Conservation (phyloP, 1,140 invertebrate genomes). For the Caenorhabditis tropicalis region DNA sequence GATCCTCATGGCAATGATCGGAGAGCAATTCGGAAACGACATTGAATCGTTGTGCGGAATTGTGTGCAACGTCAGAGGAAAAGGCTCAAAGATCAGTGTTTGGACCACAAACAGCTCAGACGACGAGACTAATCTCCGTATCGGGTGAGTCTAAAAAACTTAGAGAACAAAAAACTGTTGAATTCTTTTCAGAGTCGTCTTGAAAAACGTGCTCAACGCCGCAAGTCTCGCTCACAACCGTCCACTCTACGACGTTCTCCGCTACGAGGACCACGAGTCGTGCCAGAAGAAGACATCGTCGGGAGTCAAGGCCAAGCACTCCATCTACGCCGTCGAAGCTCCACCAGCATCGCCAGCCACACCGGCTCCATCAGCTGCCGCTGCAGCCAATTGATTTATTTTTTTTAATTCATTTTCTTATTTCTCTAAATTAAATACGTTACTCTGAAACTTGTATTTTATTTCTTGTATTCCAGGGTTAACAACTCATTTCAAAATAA, state of each 20-base stretch:
- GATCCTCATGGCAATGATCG: slow-evolving; percentile 90
- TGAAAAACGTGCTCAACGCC: slow-evolving; percentile 51
- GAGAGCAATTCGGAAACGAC: slow-evolving; percentile 90
- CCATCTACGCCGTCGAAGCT: slow-evolving; percentile 6
- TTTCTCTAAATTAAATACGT: no score
- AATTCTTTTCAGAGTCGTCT: slow-evolving; percentile 40
- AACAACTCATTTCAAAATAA: no score
- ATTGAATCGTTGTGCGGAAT: slow-evolving; percentile 90
- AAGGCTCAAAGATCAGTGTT: slow-evolving; percentile 81
- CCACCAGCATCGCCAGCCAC: neutral
- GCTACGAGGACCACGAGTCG: slow-evolving; percentile 59
- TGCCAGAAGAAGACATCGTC: slow-evolving; percentile 56
- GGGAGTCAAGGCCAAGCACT: slow-evolving; percentile 47
- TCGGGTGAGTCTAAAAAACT: slow-evolving; percentile 73
- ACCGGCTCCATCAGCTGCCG: no score
- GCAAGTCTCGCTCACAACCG: slow-evolving; percentile 22
- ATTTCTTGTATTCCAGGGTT: no score
- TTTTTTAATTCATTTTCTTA: no score
- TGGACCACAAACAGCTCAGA: slow-evolving; percentile 88
- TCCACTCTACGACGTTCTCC: slow-evolving; percentile 53
- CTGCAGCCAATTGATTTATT: no score
- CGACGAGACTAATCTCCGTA: slow-evolving; percentile 78
- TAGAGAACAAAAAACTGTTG: neutral
- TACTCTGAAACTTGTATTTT: no score
- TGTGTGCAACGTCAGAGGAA: slow-evolving; percentile 89